phyloP scores from a whole-genome alignment of 2,888 invertebrate genomes.

The Erannis defoliaria region DNA sequence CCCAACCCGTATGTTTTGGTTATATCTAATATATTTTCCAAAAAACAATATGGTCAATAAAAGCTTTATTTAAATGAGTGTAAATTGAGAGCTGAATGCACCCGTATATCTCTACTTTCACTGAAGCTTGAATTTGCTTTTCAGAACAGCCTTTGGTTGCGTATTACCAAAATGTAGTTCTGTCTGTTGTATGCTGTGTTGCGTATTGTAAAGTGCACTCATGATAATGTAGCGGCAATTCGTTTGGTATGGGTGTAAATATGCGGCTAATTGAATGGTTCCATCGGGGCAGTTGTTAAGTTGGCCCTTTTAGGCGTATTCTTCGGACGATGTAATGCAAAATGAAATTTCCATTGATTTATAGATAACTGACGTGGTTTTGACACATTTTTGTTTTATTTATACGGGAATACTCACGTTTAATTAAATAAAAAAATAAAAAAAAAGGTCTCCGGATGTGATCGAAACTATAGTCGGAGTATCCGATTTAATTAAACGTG shows the following conservation, averaged over 20 bases:
- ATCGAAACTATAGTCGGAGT: no score
- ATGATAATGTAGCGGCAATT: constrained; percentile 24
- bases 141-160: constrained; percentile 11
- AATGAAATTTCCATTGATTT: not conserved
- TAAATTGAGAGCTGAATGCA: constrained; percentile 10
- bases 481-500: no score
- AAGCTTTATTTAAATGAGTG: constrained; percentile 9
- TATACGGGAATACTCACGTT: no score
- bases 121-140: constrained; percentile 18
- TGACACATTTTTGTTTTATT: no score
- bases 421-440: no score
- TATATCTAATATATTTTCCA: no score
- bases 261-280: constrained; percentile 30
- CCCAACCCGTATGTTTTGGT: no score
- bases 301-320: not conserved
- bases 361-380: no score
- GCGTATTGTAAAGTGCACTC: constrained; percentile 22
- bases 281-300: constrained; percentile 2
- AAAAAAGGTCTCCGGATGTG: no score
- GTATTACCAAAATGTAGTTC: constrained; percentile 26
- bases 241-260: constrained; percentile 29
- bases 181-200: constrained; percentile 7
- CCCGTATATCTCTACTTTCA: constrained; percentile 21
- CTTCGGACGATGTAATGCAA: not conserved
- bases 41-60: not conserved